Percentiles rank a stretch among this genome's conserved stretches.
Conservation (phyloP, 2,888 invertebrate genomes). For the Calameuta filiformis region DNA sequence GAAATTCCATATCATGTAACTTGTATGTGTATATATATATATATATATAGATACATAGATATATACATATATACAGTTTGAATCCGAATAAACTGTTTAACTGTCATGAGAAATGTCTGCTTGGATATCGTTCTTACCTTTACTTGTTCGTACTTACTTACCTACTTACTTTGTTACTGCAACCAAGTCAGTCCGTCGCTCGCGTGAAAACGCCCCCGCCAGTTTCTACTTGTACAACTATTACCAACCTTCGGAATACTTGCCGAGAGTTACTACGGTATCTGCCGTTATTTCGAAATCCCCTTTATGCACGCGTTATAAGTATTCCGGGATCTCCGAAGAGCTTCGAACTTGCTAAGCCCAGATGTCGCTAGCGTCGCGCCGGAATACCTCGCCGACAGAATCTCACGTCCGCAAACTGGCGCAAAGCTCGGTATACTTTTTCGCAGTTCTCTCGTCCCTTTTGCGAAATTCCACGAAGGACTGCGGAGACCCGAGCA, state of each 20-base stretch:
- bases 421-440: not conserved
- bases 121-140: not conserved
- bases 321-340: not conserved
- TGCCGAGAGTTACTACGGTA: not conserved
- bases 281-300: not conserved
- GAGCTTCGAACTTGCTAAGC: not conserved
- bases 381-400: not conserved
- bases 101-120: constrained; percentile 40
- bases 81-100: constrained; percentile 62
- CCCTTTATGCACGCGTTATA: not conserved
- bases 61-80: constrained; percentile 43
- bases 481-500: not conserved
- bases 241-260: not conserved
- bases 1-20: constrained; percentile 58
- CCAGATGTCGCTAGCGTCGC: not conserved
- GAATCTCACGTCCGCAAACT: not conserved
- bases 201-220: not conserved
- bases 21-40: constrained; percentile 55
- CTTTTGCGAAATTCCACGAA: not conserved
- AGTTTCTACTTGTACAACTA: not conserved
- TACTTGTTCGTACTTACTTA: not conserved
- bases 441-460: not conserved
- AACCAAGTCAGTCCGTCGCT: not conserved
- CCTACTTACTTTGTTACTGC: not conserved
- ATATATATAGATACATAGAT: too few species aligned